Evolutionary conservation across 2,113 vertebrate species (phyloP).

Genomic region (Carollia perspicillata): DNA sequence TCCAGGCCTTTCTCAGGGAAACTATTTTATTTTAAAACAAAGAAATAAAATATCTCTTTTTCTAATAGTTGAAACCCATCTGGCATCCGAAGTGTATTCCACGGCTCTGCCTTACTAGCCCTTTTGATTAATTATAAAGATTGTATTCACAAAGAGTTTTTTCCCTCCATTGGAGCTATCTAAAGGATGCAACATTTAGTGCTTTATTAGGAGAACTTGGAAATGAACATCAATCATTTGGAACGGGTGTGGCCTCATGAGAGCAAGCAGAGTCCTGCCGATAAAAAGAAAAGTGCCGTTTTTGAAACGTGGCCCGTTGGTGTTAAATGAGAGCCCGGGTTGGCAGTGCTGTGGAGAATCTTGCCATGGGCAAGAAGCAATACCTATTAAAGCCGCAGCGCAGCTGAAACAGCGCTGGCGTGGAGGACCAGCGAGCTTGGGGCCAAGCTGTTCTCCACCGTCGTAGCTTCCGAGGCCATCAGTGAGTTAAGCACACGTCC

Average conservation of each 20-base stretch:
- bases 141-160: neutral
- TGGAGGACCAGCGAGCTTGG: neutral
- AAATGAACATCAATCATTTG: neutral
- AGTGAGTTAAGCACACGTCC: neutral
- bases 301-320: neutral
- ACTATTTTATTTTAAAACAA: neutral
- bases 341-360: neutral
- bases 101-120: neutral
- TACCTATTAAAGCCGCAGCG: neutral
- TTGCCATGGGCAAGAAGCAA: neutral
- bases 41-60: neutral
- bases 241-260: neutral
- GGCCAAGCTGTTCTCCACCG: neutral
- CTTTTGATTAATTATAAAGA: conserved; percentile 26
- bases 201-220: neutral
- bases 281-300: neutral
- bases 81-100: neutral
- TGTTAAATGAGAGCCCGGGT: neutral
- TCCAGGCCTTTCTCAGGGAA: neutral
- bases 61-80: neutral
- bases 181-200: neutral
- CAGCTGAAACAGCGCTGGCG: neutral
- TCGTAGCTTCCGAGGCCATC: neutral
- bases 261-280: neutral
- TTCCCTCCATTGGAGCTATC: neutral